Evolutionary conservation across 2,797 vertebrate genomes (phyloP).

Genomic region (Pachyuromys duprasi): DNA sequence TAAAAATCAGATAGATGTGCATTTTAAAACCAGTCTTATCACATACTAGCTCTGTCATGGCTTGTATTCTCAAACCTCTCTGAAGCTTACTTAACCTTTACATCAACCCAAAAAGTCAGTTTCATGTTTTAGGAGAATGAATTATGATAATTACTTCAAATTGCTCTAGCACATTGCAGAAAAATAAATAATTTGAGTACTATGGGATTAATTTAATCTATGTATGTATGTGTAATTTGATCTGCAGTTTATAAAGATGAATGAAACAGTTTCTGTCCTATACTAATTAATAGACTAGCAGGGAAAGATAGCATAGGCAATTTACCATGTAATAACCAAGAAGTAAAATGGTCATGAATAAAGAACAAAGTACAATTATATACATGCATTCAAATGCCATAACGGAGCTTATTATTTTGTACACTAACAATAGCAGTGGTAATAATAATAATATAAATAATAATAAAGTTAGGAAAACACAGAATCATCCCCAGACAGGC

Average conservation of each 20-base stretch:
- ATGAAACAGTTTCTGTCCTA: neutral
- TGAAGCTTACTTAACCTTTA: slow-evolving; percentile 4
- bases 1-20: neutral
- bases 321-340: neutral
- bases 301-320: neutral
- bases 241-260: neutral
- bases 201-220: no score
- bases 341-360: neutral
- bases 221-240: neutral
- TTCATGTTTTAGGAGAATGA: neutral
- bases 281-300: neutral
- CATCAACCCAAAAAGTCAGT: neutral
- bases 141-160: neutral
- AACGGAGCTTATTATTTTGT: neutral
- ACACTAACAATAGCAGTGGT: neutral
- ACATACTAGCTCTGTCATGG: neutral
- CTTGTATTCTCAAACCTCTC: neutral
- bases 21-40: neutral
- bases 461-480: neutral
- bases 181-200: neutral
- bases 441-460: no score
- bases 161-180: neutral
- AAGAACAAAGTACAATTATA: neutral
- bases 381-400: neutral
- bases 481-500: neutral